Evolutionary conservation across 1,140 invertebrate species (phyloP).

Genomic region (Phortica variegata): DNA sequence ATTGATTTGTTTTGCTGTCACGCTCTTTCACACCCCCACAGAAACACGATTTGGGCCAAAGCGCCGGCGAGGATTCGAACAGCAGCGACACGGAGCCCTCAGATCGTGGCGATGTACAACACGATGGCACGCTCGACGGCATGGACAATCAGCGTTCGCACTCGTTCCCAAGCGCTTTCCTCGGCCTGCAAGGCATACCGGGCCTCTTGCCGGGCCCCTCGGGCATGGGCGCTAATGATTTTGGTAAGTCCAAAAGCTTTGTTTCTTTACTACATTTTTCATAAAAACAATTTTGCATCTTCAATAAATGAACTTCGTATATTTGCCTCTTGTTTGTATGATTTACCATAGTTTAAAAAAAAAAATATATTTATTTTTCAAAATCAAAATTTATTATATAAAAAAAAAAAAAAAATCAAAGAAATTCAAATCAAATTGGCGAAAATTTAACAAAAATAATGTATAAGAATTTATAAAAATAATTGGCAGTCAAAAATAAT

Average conservation of each 20-base stretch:
- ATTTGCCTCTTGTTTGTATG: constrained; percentile 46
- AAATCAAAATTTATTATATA: too few relatives aligned
- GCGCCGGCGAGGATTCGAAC: constrained; percentile 77
- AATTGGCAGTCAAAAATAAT: too few relatives aligned
- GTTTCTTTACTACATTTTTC: too few relatives aligned
- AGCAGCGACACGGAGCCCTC: constrained; percentile 67
- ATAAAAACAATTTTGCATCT: constrained; percentile 19
- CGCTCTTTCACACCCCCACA: too few relatives aligned
- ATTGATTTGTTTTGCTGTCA: too few relatives aligned
- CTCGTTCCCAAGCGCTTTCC: constrained; percentile 70
- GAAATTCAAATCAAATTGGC: too few relatives aligned
- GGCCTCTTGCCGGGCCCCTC: constrained; percentile 80
- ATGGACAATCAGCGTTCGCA: constrained; percentile 65
- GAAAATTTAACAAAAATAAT: too few relatives aligned
- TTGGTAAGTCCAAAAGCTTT: constrained; percentile 67
- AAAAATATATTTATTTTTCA: too few relatives aligned
- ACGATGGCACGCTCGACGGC: constrained; percentile 46
- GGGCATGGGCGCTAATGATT: constrained; percentile 74
- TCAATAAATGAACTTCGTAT: constrained; percentile 22
- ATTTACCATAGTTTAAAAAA: too few relatives aligned
- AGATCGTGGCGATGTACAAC: constrained; percentile 63
- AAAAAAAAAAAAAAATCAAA: too few relatives aligned
- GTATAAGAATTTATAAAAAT: too few relatives aligned
- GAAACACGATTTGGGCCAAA: constrained; percentile 61
- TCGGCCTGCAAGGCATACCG: constrained; percentile 72